Evolutionary conservation across 2,113 vertebrate genomes (phyloP).

Genomic region (Pygoscelis adeliae): DNA sequence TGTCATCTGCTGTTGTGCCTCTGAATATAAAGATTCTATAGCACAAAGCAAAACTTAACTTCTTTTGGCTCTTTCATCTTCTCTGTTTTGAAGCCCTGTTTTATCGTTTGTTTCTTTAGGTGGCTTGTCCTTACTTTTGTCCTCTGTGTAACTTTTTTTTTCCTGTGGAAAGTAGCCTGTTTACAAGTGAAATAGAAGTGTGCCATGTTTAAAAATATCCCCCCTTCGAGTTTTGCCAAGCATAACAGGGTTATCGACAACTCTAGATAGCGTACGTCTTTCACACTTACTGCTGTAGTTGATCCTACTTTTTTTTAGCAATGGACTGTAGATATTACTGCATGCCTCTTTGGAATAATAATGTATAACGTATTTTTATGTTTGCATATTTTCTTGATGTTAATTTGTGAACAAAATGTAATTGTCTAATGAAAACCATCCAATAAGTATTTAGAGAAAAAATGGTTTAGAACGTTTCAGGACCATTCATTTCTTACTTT

Average conservation of each 20-base stretch:
- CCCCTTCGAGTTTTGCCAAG: neutral
- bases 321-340: neutral
- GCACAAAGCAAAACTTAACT: neutral
- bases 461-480: neutral
- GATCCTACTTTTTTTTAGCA: neutral
- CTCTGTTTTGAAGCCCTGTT: neutral
- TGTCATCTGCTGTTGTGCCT: neutral
- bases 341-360: neutral
- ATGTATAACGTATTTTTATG: neutral
- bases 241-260: neutral
- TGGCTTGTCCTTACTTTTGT: neutral
- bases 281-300: neutral
- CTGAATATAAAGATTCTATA: neutral
- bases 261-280: neutral
- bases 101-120: neutral
- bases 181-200: neutral
- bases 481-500: neutral
- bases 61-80: conserved; percentile 8
- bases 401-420: neutral
- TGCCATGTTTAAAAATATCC: neutral
- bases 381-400: neutral
- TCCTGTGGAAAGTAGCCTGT: neutral
- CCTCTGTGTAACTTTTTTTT: neutral
- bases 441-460: neutral
- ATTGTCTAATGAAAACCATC: neutral